phyloP scores from a whole-genome alignment of 2,113 vertebrate species.

The Cottus gobio region DNA sequence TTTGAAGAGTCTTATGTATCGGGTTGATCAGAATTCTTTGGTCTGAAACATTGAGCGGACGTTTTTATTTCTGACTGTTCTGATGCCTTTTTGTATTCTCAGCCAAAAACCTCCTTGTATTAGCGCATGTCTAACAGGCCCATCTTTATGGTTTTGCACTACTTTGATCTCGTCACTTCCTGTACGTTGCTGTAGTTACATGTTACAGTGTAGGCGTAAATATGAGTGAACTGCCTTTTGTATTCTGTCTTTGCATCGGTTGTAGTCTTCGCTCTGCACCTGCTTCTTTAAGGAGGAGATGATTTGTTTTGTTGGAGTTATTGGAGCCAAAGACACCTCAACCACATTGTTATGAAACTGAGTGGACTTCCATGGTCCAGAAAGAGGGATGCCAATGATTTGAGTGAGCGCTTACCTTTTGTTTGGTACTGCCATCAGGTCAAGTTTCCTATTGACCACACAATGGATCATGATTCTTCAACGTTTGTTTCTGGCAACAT shows the following conservation, averaged over 20 bases:
- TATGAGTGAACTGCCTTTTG: background rate
- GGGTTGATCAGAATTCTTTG: background rate
- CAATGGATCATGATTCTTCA: background rate
- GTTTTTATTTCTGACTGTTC: background rate
- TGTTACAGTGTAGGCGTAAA: conserved; percentile 6
- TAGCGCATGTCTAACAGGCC: background rate
- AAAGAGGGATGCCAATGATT: background rate
- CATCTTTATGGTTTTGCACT: conserved; percentile 22
- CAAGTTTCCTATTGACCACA: background rate
- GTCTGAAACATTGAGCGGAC: background rate
- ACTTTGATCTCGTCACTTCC: conserved; percentile 2
- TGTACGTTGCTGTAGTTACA: background rate
- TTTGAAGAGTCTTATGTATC: background rate
- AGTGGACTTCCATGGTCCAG: background rate
- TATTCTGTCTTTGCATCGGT: background rate
- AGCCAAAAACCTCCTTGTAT: background rate
- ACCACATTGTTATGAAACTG: background rate
- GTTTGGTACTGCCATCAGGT: background rate
- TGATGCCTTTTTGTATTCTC: background rate
- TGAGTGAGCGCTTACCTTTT: background rate
- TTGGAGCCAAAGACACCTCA: conserved; percentile 13
- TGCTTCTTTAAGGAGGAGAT: background rate
- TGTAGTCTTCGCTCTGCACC: conserved; percentile 5
- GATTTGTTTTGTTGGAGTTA: background rate
- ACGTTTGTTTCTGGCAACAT: background rate